phyloP scores from a whole-genome alignment of 1,140 invertebrate genomes.

The Orussus abietinus region DNA sequence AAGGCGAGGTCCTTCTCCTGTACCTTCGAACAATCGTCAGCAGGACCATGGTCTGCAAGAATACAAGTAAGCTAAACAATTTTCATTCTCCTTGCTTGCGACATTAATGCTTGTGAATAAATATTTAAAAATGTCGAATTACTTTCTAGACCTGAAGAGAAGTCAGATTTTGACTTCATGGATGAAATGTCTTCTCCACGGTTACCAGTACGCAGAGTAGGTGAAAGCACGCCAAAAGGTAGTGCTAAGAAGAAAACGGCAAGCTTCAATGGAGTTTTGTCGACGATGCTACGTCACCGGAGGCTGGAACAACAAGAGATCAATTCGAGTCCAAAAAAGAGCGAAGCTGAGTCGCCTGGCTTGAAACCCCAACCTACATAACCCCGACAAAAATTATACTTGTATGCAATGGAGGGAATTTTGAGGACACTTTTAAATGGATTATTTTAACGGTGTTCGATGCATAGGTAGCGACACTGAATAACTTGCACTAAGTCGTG shows the following conservation, averaged over 20 bases:
- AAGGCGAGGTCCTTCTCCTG: conserved; percentile 56
- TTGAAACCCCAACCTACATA: conserved; percentile 33
- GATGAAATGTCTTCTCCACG: conserved; percentile 66
- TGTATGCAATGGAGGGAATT: no score
- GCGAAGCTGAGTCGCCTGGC: conserved; percentile 36
- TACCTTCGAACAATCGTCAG: conserved; percentile 42
- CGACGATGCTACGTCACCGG: conserved; percentile 68
- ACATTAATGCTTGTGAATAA: not conserved
- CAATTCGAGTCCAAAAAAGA: conserved; percentile 42
- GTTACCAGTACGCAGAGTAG: conserved; percentile 60
- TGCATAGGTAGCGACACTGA: no score
- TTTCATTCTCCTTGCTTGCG: no score
- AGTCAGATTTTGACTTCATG: conserved; percentile 72
- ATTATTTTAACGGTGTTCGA: no score
- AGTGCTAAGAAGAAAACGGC: conserved; percentile 75
- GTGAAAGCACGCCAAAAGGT: conserved; percentile 61
- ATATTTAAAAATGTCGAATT: not conserved
- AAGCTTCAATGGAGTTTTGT: conserved; percentile 69
- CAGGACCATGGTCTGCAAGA: conserved; percentile 40
- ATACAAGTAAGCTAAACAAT: conserved; percentile 47
- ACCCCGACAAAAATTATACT: no score
- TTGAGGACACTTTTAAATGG: no score
- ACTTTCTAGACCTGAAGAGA: conserved; percentile 52
- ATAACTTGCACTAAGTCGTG: no score
- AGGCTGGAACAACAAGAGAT: conserved; percentile 59